Evolutionary conservation across 2,888 invertebrate genomes (phyloP), one percentile per base, ranked within the genome.

Genomic region (Trichogramma evanescens): DNA sequence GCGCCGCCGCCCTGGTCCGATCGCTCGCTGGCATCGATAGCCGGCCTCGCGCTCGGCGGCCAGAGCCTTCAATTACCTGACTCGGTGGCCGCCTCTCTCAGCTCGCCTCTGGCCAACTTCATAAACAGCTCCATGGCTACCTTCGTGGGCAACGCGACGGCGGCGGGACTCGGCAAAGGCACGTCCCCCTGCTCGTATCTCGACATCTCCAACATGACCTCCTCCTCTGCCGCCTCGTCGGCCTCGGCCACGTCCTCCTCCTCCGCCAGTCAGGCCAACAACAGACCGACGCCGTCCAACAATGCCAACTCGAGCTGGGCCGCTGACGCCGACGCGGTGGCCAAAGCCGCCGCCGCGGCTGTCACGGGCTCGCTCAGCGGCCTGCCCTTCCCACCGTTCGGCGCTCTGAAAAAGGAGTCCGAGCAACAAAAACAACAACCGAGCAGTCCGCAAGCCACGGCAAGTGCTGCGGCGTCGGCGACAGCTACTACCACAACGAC

Each of bases 171-270:
- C 44, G 72, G 74, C 48, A 77, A 77, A 64, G 45, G 10, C 10
- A 13, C 38, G 5, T n/a, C 54, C 54, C 67, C 72, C 76, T 43
- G 70, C 75, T 77, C 77, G 41, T 77, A 77, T 64, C 73, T 77
- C 59, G 77, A 77, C 69, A 77, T 77, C 58, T 77, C 77, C 13
- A 77, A 77, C 69, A 77, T 77, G 77, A 77, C 77, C 48, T 70
- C 74, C 5, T 71, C 72, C 50, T 61, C 13, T 13, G 13, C 65
- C n/a, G 55, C 58, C 40, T 46, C 6, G 9, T 49, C 49, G 8
- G 49, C 10, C 49, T 49, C 1, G 8, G 10, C 49, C 13, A 6
- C 6, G 6, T 6, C 9, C 6, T 9, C 49, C 26, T 13, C 13
- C 13, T 13, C 13, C 13, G 13, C 13, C 13, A 2, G 13, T 13